Conservation (phyloP, 1,140 invertebrate species). For the Gerris buenoi region DNA sequence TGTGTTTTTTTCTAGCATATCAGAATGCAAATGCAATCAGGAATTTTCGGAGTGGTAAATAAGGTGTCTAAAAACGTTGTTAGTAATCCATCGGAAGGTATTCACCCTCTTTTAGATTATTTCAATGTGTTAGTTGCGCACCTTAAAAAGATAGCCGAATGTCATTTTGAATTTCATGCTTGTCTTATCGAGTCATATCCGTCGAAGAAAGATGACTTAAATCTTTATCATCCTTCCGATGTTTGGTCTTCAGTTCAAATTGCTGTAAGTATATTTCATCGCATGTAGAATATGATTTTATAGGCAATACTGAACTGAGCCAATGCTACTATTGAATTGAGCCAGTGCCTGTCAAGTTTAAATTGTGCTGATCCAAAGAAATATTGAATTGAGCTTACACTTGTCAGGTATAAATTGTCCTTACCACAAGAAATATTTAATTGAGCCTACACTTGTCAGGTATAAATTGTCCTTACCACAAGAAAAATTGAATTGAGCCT, state of each 20-base stretch:
- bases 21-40: conserved; percentile 63
- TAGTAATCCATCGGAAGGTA: conserved; percentile 21
- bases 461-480: no score
- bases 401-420: no score
- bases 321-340: no score
- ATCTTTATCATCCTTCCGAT: conserved; percentile 60
- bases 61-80: conserved; percentile 40
- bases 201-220: conserved; percentile 35
- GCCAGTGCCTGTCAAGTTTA: no score
- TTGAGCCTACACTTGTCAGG: no score
- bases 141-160: conserved; percentile 52
- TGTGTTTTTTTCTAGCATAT: no score
- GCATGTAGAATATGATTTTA: no score
- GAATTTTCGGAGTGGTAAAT: conserved; percentile 59
- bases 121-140: conserved; percentile 53
- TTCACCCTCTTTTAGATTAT: conserved; percentile 34
- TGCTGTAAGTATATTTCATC: conserved; percentile 43
- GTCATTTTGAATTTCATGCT: conserved; percentile 43
- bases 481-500: no score
- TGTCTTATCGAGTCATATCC: conserved; percentile 40
- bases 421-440: no score
- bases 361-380: no score
- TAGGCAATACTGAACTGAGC: no score
- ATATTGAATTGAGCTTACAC: no score
- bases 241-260: conserved; percentile 80